phyloP scores from a whole-genome alignment of 2,888 invertebrate genomes.

The Patella pellucida region DNA sequence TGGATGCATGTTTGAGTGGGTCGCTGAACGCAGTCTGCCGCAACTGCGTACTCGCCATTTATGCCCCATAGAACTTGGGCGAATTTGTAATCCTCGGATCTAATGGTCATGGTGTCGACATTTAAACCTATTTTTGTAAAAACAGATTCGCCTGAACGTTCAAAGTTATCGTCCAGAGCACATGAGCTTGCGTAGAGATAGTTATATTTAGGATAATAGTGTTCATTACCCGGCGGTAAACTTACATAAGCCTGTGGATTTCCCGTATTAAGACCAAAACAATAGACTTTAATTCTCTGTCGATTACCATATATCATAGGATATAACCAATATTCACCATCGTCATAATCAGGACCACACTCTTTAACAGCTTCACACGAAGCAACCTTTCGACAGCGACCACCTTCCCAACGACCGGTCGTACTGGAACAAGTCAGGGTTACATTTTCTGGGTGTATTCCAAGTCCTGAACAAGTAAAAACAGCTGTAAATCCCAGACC shows the following conservation, averaged over 20 bases:
- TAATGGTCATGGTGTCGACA: not conserved
- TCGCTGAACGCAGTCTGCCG: not conserved
- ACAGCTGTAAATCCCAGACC: not conserved
- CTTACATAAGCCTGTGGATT: not conserved
- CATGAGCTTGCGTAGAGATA: not conserved
- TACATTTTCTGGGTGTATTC: not conserved
- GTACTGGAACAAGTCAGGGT: not conserved
- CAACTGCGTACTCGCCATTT: not conserved
- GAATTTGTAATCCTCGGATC: not conserved
- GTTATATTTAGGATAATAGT: not conserved
- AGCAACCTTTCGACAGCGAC: not conserved
- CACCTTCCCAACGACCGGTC: not conserved
- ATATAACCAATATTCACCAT: not conserved
- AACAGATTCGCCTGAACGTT: not conserved
- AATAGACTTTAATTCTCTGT: not conserved
- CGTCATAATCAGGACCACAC: not conserved
- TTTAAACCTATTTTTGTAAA: not conserved
- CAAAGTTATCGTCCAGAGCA: not conserved
- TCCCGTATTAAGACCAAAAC: not conserved
- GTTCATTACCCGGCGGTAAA: not conserved
- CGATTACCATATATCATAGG: not conserved
- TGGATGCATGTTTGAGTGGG: not conserved
- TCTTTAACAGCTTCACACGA: not conserved
- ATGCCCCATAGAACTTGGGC: not conserved
- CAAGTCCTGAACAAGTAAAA: not conserved